phyloP scores from a whole-genome alignment of 2,113 vertebrate genomes.

The Toxotes jaculatrix region DNA sequence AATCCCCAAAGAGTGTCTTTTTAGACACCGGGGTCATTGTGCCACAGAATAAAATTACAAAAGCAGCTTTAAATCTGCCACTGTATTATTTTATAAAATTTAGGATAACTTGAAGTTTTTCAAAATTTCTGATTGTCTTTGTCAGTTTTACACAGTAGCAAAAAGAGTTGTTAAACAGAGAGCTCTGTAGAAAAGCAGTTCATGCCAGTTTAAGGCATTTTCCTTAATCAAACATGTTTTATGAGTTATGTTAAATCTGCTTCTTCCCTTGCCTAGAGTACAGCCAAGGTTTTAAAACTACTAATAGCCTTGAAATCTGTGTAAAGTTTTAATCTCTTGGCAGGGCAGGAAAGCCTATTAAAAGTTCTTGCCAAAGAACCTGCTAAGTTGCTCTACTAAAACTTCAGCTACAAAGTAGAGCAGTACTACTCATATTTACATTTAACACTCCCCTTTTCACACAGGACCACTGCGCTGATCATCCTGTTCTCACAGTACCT shows the following conservation, averaged over 20 bases:
- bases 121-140: not conserved
- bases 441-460: not conserved
- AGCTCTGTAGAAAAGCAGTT: not conserved
- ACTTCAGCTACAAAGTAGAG: not conserved
- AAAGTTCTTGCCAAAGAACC: slow-evolving; percentile 12
- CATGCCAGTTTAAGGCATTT: not conserved
- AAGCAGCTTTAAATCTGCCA: not conserved
- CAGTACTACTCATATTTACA: not conserved
- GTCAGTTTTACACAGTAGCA: not conserved
- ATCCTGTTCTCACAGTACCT: slow-evolving; percentile 97
- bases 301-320: slow-evolving; percentile 1
- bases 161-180: not conserved
- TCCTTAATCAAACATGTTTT: not conserved
- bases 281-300: not conserved
- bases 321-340: slow-evolving; percentile 25
- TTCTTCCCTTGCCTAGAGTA: not conserved
- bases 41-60: not conserved
- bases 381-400: not conserved
- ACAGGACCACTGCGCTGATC: slow-evolving; percentile 92
- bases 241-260: not conserved
- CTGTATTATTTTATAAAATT: not conserved
- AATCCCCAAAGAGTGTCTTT: not conserved
- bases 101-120: not conserved
- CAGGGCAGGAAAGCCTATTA: slow-evolving; percentile 24
- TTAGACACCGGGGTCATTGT: not conserved